Conservation (phyloP, 2,797 vertebrate species). For the Malurus splendens region DNA sequence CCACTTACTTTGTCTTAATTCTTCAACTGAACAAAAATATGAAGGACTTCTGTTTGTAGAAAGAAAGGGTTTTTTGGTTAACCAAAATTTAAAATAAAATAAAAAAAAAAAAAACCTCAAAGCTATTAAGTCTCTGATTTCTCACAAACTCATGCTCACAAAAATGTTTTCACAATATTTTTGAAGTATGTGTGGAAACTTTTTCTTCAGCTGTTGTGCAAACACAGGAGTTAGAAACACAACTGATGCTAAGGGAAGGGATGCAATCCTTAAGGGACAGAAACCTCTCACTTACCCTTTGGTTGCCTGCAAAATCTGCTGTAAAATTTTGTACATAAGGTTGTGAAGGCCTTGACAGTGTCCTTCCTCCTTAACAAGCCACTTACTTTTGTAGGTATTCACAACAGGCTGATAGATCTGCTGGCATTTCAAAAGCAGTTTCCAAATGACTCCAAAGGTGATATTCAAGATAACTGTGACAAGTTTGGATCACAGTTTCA, state of each 20-base stretch:
- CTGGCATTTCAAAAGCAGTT: background rate
- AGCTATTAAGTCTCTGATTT: background rate
- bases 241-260: background rate
- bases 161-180: background rate
- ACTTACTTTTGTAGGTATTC: background rate
- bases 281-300: background rate
- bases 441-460: background rate
- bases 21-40: background rate
- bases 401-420: background rate
- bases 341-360: background rate
- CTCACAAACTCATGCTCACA: background rate
- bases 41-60: background rate
- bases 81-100: background rate
- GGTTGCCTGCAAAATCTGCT: background rate
- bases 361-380: background rate
- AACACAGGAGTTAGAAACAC: background rate
- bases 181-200: background rate
- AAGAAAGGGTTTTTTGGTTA: background rate
- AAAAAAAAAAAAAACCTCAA: background rate
- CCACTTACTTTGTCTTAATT: background rate
- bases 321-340: background rate
- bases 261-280: background rate
- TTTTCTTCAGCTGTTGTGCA: background rate
- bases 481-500: background rate
- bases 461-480: background rate